Conservation (phyloP, 2,888 invertebrate genomes). For the Steromphala cineraria region DNA sequence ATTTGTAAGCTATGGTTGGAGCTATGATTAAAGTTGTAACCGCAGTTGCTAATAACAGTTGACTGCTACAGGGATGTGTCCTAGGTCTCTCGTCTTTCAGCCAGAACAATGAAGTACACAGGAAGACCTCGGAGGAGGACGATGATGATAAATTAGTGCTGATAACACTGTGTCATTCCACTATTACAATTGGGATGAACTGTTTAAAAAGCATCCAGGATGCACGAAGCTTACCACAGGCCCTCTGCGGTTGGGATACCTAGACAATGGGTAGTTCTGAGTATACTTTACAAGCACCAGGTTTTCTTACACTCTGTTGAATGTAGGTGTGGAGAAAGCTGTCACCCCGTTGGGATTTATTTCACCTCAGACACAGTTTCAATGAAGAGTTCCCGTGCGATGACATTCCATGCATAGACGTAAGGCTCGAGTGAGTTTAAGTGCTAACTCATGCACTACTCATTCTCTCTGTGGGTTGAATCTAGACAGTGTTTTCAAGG, state of each 20-base stretch:
- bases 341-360: neutral
- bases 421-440: neutral
- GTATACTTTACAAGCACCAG: neutral
- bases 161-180: neutral
- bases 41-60: no score
- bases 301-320: neutral
- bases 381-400: neutral
- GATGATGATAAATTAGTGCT: neutral
- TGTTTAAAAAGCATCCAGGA: neutral
- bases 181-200: neutral
- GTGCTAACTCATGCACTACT: neutral
- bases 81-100: no score
- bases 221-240: neutral
- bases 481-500: no score
- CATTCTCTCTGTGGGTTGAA: no score
- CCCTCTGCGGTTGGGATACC: neutral
- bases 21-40: no score
- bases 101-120: no score
- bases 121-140: neutral
- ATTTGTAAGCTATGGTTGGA: no score
- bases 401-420: neutral
- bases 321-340: neutral
- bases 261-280: neutral
- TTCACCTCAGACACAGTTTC: constrained; percentile 1
- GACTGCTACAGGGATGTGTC: no score